Evolutionary conservation across 2,113 vertebrate species (phyloP).

Genomic region (Trichechus manatus): DNA sequence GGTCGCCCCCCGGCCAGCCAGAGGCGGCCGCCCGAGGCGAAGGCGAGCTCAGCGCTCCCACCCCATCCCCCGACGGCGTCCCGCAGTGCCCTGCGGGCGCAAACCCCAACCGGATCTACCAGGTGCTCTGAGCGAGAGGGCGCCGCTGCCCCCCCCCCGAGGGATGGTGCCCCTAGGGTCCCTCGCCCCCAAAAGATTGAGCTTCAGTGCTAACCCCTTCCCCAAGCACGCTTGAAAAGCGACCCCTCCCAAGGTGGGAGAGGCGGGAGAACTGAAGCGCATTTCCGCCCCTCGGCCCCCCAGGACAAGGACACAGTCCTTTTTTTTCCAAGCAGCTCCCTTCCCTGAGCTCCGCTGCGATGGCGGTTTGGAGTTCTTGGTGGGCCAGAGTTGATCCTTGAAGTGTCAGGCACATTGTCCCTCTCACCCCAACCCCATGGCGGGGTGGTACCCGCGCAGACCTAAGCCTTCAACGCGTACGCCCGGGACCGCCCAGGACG

Average conservation of each 20-base stretch:
- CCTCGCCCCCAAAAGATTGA: not conserved
- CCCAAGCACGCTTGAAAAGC: conserved; percentile 74
- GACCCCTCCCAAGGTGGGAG: not conserved
- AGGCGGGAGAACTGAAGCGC: not conserved
- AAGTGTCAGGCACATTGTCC: not conserved
- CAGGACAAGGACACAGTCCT: not conserved
- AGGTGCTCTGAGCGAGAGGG: conserved; percentile 91
- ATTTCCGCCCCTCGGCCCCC: not conserved
- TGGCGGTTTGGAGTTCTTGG: not conserved
- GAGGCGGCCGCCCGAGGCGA: conserved; percentile 86
- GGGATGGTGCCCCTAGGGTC: not conserved
- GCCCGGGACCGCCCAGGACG: no score
- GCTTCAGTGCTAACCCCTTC: not conserved
- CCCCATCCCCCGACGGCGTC: conserved; percentile 84
- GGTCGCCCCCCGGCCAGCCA: conserved; percentile 84
- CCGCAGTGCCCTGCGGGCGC: conserved; percentile 88
- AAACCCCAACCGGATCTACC: conserved; percentile 92
- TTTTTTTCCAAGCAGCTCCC: not conserved
- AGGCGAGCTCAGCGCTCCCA: conserved; percentile 82
- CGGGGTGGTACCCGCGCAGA: not conserved
- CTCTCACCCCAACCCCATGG: not conserved
- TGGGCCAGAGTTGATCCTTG: not conserved
- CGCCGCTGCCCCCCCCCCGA: not conserved
- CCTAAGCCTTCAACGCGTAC: not conserved
- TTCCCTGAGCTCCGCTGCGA: not conserved